These are phyloP conservation scores for Coracopsis vasa DNA, from an alignment of 2,113 vertebrate species.

Conservation along the genomic window DNA sequence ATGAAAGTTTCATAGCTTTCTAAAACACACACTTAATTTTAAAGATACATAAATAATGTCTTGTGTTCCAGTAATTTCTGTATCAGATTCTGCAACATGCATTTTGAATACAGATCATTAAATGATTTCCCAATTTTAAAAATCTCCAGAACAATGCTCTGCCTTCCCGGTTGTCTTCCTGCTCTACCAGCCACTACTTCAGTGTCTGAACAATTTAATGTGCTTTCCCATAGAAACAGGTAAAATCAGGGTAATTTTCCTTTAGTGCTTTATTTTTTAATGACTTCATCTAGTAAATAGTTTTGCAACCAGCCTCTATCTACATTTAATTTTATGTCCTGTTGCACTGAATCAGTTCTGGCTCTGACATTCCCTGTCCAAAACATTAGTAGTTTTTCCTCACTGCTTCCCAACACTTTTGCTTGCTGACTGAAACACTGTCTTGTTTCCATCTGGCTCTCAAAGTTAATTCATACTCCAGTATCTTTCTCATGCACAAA, in stretches of 20 bases:
- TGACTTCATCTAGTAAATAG: neutral
- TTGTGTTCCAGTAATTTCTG: neutral
- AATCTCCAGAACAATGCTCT: neutral
- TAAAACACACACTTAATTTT: neutral
- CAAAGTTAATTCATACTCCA: neutral
- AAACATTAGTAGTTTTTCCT: neutral
- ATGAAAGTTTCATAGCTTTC: neutral
- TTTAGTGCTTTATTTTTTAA: neutral
- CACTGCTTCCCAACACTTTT: neutral
- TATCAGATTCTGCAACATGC: rapidly evolving
- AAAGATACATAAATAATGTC: neutral
- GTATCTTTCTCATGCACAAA: neutral
- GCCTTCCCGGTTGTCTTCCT: neutral
- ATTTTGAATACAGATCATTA: neutral
- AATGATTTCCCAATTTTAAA: neutral
- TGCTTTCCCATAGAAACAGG: neutral
- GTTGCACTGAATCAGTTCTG: neutral
- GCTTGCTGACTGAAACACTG: neutral
- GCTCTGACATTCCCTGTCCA: neutral
- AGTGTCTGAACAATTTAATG: neutral
- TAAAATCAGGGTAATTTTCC: neutral
- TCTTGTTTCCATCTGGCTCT: neutral
- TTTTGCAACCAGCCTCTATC: neutral
- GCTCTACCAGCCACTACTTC: neutral
- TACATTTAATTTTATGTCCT: neutral